phyloP scores from a whole-genome alignment of 2,888 invertebrate species.

The Protonemura montana region DNA sequence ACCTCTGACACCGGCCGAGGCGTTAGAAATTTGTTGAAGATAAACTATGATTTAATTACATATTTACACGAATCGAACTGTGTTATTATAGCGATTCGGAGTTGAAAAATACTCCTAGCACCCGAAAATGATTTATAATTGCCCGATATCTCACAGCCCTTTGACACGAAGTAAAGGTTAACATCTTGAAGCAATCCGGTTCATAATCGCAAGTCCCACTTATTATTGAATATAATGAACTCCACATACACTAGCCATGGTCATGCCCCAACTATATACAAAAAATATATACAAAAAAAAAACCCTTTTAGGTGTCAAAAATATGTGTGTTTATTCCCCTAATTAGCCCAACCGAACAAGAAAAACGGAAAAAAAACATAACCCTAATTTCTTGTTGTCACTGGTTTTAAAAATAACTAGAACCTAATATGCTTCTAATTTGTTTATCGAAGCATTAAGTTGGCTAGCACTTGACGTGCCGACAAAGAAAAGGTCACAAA shows the following conservation, averaged over 20 bases:
- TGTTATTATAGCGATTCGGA: neutral
- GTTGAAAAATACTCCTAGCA: neutral
- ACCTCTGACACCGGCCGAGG: neutral
- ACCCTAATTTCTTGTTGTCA: neutral
- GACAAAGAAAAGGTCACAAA: constrained; percentile 14
- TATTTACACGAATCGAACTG: neutral
- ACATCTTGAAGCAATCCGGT: constrained; percentile 2
- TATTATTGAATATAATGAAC: neutral
- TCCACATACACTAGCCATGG: neutral
- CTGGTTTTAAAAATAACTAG: constrained; percentile 28
- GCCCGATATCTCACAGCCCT: neutral
- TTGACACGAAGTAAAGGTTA: neutral
- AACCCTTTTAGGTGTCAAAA: constrained; percentile 32
- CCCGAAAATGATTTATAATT: neutral
- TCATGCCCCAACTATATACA: neutral
- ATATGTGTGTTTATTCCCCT: constrained; percentile 25
- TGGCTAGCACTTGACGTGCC: neutral
- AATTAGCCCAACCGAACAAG: constrained; percentile 24
- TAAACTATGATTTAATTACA: neutral
- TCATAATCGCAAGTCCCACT: neutral
- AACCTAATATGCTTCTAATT: constrained; percentile 40
- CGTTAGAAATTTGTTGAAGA: neutral
- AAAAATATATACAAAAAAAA: neutral
- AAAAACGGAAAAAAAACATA: neutral
- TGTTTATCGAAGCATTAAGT: neutral